Evolutionary conservation across 2,888 invertebrate species (phyloP), one percentile per base, ranked within the genome.

Genomic region (Amphipoea oculea): DNA sequence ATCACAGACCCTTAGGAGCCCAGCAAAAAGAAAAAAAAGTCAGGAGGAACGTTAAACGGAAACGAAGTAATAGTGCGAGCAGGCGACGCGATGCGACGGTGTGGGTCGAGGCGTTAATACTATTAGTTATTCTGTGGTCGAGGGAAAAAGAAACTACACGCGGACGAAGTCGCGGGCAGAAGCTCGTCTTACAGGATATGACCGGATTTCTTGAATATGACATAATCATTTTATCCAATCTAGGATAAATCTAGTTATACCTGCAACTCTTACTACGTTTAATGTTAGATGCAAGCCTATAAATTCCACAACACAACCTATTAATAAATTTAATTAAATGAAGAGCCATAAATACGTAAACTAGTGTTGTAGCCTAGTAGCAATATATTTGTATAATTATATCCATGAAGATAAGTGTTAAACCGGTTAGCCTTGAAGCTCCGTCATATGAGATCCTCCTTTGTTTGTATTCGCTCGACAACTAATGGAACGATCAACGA

Each of bases 321-420:
- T 73, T 76, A 74, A 81, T 85, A 80, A 73, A 71, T 67, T 62
- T 68, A 76, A 88, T 86, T 77, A 74, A 74, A 70, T 71, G 67
- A 69, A 86, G 67, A 60, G 6, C 79, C 76, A 81, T 89, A 48
- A 78, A 66, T 63, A 79, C 66, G 73, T 68, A 51, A 73, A 82
- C 63, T 57, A 81, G 78, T 87, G 84, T 84, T 84, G 83, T 81
- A 71, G 77, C 75, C 79, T 75, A 77, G 65, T 69, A 90, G 77
- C 78, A 86, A 90, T 89, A 89, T 89, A 89, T 87, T 87, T 89
- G 79, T 87, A 78, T 88, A 88, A 89, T 88, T 85, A 88, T 83
- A 83, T 79, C 72, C 57, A 77, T 65, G 77, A 78, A 79, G 86
- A 85, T 76, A 84, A 76, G 84, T 76, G 79, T 73, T 75, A 74